phyloP scores from a whole-genome alignment of 1,140 invertebrate genomes.

The Diorhabda carinulata region DNA sequence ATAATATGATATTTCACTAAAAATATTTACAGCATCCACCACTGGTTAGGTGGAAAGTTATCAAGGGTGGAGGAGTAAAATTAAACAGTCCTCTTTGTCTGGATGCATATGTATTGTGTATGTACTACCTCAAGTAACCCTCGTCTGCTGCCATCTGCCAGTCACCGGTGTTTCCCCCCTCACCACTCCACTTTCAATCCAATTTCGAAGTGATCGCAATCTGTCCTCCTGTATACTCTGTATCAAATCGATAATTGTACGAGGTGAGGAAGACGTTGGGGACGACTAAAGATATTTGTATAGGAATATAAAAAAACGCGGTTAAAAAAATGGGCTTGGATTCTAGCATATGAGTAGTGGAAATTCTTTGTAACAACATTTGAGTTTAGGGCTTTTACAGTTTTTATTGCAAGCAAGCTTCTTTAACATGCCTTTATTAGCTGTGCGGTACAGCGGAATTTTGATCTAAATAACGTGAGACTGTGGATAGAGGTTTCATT shows the following conservation, averaged over 20 bases:
- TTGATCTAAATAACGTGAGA: too few relatives aligned
- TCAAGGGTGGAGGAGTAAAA: conserved; percentile 37
- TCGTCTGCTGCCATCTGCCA: conserved; percentile 44
- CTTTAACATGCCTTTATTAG: too few relatives aligned
- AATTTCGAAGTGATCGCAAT: conserved; percentile 47
- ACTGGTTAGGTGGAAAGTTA: conserved; percentile 29
- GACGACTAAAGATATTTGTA: neutral
- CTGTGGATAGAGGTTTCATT: too few relatives aligned
- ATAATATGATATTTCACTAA: neutral
- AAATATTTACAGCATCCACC: conserved; percentile 9
- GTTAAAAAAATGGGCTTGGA: too few relatives aligned
- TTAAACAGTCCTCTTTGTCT: conserved; percentile 44
- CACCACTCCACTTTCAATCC: conserved; percentile 38
- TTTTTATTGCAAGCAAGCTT: too few relatives aligned
- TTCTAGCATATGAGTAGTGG: too few relatives aligned
- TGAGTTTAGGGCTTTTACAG: too few relatives aligned
- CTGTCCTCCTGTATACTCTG: conserved; percentile 27
- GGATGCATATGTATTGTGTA: conserved; percentile 47
- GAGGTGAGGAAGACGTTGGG: conserved; percentile 15
- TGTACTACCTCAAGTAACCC: conserved; percentile 47
- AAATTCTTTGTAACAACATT: too few relatives aligned
- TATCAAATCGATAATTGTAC: conserved; percentile 36
- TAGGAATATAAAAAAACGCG: neutral
- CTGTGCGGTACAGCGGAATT: too few relatives aligned
- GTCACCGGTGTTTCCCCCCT: conserved; percentile 45